Conservation (phyloP, 1,140 invertebrate species). For the Kradibia gibbosae region DNA sequence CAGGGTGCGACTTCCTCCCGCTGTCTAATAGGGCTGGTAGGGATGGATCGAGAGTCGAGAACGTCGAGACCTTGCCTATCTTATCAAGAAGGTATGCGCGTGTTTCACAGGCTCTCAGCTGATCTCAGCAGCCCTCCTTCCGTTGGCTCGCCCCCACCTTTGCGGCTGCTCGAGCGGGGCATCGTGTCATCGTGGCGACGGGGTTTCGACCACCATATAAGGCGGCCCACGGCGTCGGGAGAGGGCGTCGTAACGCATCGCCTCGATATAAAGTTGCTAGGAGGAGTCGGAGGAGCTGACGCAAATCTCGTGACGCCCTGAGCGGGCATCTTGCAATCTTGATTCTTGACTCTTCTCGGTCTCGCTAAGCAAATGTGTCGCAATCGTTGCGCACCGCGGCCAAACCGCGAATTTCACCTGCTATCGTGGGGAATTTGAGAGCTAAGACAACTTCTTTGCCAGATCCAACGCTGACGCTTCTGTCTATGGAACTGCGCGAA, state of each 20-base stretch:
- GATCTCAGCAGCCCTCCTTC: not conserved
- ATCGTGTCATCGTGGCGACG: not conserved
- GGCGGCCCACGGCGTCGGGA: conserved; percentile 58
- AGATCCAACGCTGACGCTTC: no score
- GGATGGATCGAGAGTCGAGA: not conserved
- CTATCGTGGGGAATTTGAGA: not conserved
- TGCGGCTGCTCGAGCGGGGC: no score
- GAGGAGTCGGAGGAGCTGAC: not conserved
- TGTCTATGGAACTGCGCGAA: no score
- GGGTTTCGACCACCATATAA: conserved; percentile 64
- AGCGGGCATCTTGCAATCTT: not conserved
- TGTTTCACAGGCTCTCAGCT: not conserved
- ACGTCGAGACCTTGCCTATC: conserved; percentile 21
- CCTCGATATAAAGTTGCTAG: conserved; percentile 62
- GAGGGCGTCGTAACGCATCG: conserved; percentile 59
- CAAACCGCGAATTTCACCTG: not conserved
- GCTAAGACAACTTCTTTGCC: no score
- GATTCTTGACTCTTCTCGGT: not conserved
- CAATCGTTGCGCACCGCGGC: no score
- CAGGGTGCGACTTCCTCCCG: not conserved
- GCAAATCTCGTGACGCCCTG: not conserved
- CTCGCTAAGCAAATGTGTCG: not conserved
- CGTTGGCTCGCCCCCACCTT: no score
- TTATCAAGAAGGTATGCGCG: conserved; percentile 18
- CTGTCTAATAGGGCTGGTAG: not conserved